Base-by-base conservation (phyloP, 1,140 invertebrate genomes). In the Orius insidiosus region DNA sequence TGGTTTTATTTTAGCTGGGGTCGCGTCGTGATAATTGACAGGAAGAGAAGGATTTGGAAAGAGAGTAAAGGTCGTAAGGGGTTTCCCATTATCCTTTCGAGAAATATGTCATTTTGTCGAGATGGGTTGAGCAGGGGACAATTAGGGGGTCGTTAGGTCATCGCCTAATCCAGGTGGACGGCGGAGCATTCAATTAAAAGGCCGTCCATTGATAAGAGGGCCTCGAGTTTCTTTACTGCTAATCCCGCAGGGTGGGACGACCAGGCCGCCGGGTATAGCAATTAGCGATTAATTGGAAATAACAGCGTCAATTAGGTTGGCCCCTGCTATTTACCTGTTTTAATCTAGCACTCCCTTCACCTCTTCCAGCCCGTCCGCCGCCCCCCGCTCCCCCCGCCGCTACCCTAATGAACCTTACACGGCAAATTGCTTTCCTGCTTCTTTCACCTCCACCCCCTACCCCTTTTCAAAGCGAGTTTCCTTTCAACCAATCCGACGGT, bases 231-330 rank as follows among this genome's bases (percentile, higher is more conserved):
- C 41, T 43, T 43, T 43, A 43, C 41, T 30, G 41, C 41, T 43
- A 43, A 43, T 43, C 41, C 41, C 10, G 41, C 41, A 30, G 19
- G 18, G 24, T 2, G 24, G n/a, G 18, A 15, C 16, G n/a, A 7
- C 16, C 8, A 16, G 24, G 24, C 24, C 24, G 24, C 24, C 24
- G 41, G 41, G 41, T 43, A 32, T 31, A 43, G 41, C 41, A 43
- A 43, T 43, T 43, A 43, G 41, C 41, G 41, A 43, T 43, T 43
- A 43, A 43, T 43, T 43, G 41, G 41, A 43, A 43, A 43, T 43
- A 43, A 43, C 41, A 43, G 41, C 41, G 19, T 43, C 41, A 43
- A 43, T 43, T 43, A 43, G 41, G 31, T 18, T 30, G 18, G 18
- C 41, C 18, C 41, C 41, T 30, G 41, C 41, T 43, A 43, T 43